A percentile compares a stretch with the other conserved stretches of the same genome.
These are phyloP conservation scores for Phyllostomus discolor DNA, from an alignment of 2,113 vertebrate genomes.

Conservation along the genomic window DNA sequence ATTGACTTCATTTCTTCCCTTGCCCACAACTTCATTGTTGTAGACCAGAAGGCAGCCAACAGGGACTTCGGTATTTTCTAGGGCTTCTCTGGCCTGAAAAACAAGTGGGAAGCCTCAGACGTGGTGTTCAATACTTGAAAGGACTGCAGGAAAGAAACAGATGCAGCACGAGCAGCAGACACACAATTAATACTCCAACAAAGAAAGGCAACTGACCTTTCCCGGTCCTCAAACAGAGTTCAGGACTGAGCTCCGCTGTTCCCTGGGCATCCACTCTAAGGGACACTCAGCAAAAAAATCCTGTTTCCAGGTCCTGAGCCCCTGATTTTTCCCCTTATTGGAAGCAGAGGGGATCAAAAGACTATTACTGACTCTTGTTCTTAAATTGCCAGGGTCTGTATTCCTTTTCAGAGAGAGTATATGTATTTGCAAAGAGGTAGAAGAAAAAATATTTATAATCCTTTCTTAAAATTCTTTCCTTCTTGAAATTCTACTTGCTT, in stretches of 20 bases:
- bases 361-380: neutral
- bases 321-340: neutral
- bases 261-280: neutral
- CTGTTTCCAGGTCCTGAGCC: neutral
- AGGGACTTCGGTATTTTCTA: slow-evolving; percentile 91
- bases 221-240: neutral
- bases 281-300: neutral
- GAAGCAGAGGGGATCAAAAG: neutral
- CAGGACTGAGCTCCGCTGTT: neutral
- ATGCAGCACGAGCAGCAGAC: accelerated
- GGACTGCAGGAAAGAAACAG: neutral
- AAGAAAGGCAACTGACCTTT: neutral
- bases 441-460: neutral
- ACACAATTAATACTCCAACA: neutral
- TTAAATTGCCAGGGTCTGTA: neutral
- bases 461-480: neutral
- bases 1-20: slow-evolving; percentile 94
- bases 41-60: slow-evolving; percentile 95
- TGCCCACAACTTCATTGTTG: slow-evolving; percentile 84
- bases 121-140: neutral
- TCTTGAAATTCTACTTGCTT: neutral
- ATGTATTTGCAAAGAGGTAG: neutral
- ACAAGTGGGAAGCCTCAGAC: neutral
- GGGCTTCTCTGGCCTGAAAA: slow-evolving; percentile 88
- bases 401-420: neutral